Evolutionary conservation across 2,888 invertebrate genomes (phyloP).

Genomic region (Dynastes maya): DNA sequence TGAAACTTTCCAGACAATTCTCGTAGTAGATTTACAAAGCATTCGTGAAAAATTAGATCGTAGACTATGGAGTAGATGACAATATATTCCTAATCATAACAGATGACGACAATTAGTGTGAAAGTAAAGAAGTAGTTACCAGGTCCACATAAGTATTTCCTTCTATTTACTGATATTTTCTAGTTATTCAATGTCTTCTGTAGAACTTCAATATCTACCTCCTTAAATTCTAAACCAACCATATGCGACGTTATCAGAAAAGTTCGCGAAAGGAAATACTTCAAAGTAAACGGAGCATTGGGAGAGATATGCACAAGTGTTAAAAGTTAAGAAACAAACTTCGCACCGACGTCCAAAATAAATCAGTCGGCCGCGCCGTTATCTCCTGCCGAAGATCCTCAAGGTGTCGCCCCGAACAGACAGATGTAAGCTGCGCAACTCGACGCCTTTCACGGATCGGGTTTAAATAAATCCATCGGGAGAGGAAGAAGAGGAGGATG

Average conservation of each 20-base stretch:
- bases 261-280: background rate
- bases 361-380: conserved; percentile 67
- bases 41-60: too few species aligned
- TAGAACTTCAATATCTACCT: too few species aligned
- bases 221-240: background rate
- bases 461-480: conserved; percentile 64
- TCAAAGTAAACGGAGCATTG: background rate
- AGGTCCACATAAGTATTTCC: too few species aligned
- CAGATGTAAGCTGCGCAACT: conserved; percentile 67
- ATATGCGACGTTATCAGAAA: background rate
- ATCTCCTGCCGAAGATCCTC: conserved; percentile 64
- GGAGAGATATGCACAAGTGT: conserved; percentile 23
- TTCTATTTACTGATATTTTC: too few species aligned
- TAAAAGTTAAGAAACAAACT: conserved; percentile 22
- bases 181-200: too few species aligned
- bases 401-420: conserved; percentile 62
- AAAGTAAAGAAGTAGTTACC: too few species aligned
- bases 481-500: background rate
- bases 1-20: too few species aligned
- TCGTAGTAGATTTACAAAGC: too few species aligned
- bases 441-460: conserved; percentile 66
- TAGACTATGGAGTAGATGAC: too few species aligned
- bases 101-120: too few species aligned
- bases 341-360: conserved; percentile 53
- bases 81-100: too few species aligned